Evolutionary conservation across 2,113 vertebrate genomes (phyloP).

Genomic region (Paradisaea rubra): DNA sequence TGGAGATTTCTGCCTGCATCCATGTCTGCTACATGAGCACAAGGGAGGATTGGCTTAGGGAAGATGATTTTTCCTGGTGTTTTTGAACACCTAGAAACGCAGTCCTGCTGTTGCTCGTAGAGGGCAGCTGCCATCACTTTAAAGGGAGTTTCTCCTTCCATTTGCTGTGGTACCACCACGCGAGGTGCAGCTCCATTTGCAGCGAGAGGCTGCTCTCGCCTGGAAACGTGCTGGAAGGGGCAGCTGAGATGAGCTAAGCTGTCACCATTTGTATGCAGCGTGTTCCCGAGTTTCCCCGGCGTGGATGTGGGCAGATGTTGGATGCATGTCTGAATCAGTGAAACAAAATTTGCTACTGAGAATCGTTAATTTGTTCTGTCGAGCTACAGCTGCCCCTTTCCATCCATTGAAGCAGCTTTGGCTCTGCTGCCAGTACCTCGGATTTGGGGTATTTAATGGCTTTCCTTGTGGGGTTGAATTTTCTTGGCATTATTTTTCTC

Average conservation of each 20-base stretch:
- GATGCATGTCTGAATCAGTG: background rate
- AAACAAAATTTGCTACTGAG: background rate
- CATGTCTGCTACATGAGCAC: background rate
- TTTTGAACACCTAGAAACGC: background rate
- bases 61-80: background rate
- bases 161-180: constrained; percentile 19
- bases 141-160: constrained; percentile 55
- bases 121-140: constrained; percentile 25
- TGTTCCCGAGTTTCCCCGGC: background rate
- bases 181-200: constrained; percentile 57
- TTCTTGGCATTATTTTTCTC: background rate
- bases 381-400: background rate
- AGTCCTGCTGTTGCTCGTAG: background rate
- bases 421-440: background rate
- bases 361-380: background rate
- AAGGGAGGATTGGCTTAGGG: background rate
- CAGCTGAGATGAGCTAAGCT: constrained; percentile 30
- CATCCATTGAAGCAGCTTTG: background rate
- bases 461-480: background rate
- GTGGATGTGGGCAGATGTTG: background rate
- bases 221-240: background rate
- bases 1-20: background rate
- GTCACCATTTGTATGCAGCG: background rate
- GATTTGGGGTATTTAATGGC: background rate
- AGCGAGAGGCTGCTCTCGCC: background rate